phyloP scores from a whole-genome alignment of 2,113 vertebrate genomes.

The Chamaetylas fuelleborni region DNA sequence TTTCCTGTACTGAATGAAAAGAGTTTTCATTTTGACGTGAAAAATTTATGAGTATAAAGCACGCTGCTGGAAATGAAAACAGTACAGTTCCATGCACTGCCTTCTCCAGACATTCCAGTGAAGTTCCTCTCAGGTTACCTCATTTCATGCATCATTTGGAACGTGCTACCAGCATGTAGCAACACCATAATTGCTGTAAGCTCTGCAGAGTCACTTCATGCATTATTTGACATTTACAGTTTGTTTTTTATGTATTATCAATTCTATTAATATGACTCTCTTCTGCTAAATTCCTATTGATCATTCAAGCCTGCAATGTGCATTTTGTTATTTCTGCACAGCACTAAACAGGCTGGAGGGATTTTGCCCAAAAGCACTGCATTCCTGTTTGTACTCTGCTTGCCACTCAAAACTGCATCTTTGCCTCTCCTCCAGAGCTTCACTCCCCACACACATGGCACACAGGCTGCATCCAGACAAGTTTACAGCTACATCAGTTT shows the following conservation, averaged over 20 bases:
- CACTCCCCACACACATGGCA: neutral
- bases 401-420: neutral
- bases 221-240: neutral
- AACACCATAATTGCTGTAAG: constrained; percentile 12
- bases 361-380: neutral
- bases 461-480: constrained; percentile 7
- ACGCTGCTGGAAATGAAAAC: neutral
- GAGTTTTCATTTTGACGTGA: neutral
- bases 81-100: neutral
- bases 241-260: neutral
- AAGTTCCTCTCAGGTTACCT: constrained; percentile 1
- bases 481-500: constrained; percentile 49
- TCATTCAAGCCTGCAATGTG: neutral
- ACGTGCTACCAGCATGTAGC: neutral
- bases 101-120: neutral
- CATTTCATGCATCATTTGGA: constrained; percentile 45
- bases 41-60: neutral
- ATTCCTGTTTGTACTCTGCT: neutral
- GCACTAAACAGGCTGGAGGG: neutral
- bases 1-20: neutral
- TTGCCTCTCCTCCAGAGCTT: neutral
- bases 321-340: neutral
- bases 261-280: neutral
- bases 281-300: neutral
- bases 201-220: neutral